These are phyloP conservation scores for Geococcyx californianus DNA, from an alignment of 2,113 vertebrate genomes.

Conservation along the genomic window DNA sequence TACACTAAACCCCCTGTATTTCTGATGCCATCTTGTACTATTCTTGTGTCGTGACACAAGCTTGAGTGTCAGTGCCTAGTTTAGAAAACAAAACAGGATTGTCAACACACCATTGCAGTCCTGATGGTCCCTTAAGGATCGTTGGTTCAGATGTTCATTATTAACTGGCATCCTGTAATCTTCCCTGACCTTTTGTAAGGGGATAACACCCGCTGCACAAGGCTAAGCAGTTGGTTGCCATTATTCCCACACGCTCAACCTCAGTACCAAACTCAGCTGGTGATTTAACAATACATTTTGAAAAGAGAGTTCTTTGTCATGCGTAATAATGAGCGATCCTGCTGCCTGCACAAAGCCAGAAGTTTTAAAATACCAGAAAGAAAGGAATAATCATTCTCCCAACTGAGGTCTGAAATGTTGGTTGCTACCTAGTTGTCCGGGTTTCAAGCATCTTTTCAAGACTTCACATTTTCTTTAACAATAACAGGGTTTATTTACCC, in stretches of 20 bases:
- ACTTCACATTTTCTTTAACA: not conserved
- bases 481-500: not conserved
- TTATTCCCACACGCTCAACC: not conserved
- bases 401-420: not conserved
- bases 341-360: not conserved
- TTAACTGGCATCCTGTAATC: not conserved
- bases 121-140: not conserved
- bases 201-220: not conserved
- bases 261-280: not conserved
- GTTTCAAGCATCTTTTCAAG: not conserved
- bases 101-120: not conserved
- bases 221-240: not conserved
- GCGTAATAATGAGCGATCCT: conserved; percentile 17
- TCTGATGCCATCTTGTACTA: not conserved
- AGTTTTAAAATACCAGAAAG: conserved; percentile 6
- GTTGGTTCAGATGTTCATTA: not conserved
- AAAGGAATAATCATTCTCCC: not conserved
- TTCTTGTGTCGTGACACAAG: not conserved
- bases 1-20: not conserved
- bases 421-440: not conserved
- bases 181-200: not conserved
- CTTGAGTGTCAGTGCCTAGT: not conserved
- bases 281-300: not conserved
- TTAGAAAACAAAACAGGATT: not conserved
- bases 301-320: not conserved